Conservation (phyloP, 2,113 vertebrate species). For the Orcinus orca region DNA sequence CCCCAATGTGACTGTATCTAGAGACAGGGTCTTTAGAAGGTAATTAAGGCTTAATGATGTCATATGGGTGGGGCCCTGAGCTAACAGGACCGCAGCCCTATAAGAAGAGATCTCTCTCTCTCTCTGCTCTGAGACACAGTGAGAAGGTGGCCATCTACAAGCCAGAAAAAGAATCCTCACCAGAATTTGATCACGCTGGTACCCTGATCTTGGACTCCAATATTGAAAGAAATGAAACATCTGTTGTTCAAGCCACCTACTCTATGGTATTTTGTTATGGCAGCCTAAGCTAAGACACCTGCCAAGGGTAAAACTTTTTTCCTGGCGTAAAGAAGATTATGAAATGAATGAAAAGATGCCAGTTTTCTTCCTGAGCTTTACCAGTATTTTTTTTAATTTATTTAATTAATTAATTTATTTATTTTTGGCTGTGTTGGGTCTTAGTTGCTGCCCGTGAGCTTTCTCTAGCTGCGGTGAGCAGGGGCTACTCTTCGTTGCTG, state of each 20-base stretch:
- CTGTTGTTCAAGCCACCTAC: neutral
- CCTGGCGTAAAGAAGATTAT: neutral
- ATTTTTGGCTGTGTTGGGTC: no score
- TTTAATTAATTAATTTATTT: rapidly evolving
- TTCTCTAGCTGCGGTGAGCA: no score
- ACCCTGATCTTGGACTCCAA: neutral
- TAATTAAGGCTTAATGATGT: neutral
- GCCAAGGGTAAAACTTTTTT: neutral
- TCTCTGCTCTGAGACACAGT: neutral
- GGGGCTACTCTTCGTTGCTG: no score
- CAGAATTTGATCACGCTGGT: neutral
- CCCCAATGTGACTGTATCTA: neutral
- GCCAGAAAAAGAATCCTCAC: neutral
- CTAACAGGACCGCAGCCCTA: neutral
- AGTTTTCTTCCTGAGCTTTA: neutral
- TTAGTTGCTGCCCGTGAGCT: no score
- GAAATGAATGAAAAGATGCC: neutral
- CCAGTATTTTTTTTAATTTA: neutral
- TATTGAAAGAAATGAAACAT: neutral
- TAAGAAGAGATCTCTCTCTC: neutral
- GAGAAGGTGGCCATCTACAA: neutral
- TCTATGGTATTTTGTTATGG: neutral
- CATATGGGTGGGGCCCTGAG: neutral
- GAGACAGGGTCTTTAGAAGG: neutral
- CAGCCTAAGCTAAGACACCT: neutral